A percentile compares a stretch with the other conserved stretches of the same genome.
phyloP scores from a whole-genome alignment of 1,140 invertebrate species.

The Asobara japonica region DNA sequence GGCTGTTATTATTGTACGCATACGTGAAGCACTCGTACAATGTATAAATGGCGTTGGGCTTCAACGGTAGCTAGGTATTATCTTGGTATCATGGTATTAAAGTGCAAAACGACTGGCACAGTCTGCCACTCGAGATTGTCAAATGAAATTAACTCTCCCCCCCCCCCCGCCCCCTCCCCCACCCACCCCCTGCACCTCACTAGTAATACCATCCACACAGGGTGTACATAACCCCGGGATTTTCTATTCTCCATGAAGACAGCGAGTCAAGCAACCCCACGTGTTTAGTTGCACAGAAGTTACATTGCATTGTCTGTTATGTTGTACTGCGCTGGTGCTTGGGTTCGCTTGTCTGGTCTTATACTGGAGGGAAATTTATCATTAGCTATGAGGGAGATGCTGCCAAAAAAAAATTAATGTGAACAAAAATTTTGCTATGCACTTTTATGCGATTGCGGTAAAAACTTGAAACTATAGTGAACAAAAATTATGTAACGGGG shows the following conservation, averaged over 20 bases:
- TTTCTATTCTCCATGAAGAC: background rate
- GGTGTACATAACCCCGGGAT: background rate
- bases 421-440: too few relatives aligned
- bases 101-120: slow-evolving; percentile 7
- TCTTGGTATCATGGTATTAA: slow-evolving; percentile 13
- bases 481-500: too few relatives aligned
- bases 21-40: background rate
- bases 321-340: too few relatives aligned
- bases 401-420: too few relatives aligned
- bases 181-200: too few relatives aligned
- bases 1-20: background rate
- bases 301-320: background rate
- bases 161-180: background rate
- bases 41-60: background rate
- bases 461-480: too few relatives aligned
- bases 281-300: background rate
- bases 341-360: background rate
- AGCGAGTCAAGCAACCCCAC: background rate
- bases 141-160: slow-evolving; percentile 16
- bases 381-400: too few relatives aligned
- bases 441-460: too few relatives aligned
- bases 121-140: slow-evolving; percentile 14
- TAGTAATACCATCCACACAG: background rate
- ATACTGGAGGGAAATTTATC: slow-evolving; percentile 5
- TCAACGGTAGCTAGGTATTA: slow-evolving; percentile 1